Percentiles rank a stretch among this genome's conserved stretches.
phyloP scores from a whole-genome alignment of 2,888 invertebrate genomes.

The Euproctis similis region DNA sequence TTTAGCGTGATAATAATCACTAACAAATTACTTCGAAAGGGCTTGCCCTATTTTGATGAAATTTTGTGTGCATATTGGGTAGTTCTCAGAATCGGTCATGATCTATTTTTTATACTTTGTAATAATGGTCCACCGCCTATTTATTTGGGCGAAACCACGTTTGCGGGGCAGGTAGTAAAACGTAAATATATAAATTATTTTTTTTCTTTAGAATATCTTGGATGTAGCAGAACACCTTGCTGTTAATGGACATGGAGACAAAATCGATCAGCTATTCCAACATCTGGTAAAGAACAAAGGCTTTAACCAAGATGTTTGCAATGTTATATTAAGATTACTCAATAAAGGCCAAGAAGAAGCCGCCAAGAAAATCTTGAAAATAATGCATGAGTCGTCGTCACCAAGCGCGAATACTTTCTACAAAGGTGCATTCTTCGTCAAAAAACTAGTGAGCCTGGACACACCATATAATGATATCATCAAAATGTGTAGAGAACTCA shows the following conservation, averaged over 20 bases:
- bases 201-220: slow-evolving; percentile 83
- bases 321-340: slow-evolving; percentile 81
- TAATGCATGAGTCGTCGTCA: slow-evolving; percentile 55
- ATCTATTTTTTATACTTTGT: too few species aligned
- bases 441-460: slow-evolving; percentile 81
- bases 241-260: slow-evolving; percentile 78
- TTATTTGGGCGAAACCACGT: too few species aligned
- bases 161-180: too few species aligned
- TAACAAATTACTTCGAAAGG: too few species aligned
- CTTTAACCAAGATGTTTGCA: slow-evolving; percentile 86
- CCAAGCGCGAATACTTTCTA: slow-evolving; percentile 48
- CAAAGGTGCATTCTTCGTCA: slow-evolving; percentile 82
- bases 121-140: too few species aligned
- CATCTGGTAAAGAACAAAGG: slow-evolving; percentile 78
- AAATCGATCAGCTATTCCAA: slow-evolving; percentile 77
- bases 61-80: too few species aligned
- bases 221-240: slow-evolving; percentile 83
- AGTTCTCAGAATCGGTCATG: too few species aligned
- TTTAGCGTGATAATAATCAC: too few species aligned
- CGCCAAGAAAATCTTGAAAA: slow-evolving; percentile 73
- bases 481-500: slow-evolving; percentile 77
- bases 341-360: slow-evolving; percentile 81
- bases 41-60: too few species aligned
- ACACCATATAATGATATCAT: slow-evolving; percentile 79
- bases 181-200: too few species aligned